Evolutionary conservation across 2,113 vertebrate species (phyloP), one percentile per base, ranked within the genome.

Genomic region (Nothobranchius furzeri): DNA sequence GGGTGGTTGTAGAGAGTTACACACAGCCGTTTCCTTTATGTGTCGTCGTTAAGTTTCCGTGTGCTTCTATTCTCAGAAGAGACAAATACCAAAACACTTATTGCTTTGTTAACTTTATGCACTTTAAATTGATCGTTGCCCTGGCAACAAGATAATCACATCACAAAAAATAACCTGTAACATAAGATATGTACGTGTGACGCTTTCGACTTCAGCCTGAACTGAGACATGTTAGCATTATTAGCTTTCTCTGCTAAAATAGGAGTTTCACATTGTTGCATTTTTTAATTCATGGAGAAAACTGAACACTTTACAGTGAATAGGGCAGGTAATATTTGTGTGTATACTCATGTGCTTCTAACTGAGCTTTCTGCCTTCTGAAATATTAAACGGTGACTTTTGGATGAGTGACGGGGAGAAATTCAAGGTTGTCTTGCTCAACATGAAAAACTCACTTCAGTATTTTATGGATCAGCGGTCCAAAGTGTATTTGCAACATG

Each of bases 31-130:
- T 17, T 12, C 2, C 7, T 11, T 58, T 58, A 13, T 5, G 11
- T 58, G 37, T 43, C 4, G 30, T 30, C 30, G 2, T 30, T 30
- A 30, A 30, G 3, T 58, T 14, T 42, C 43, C 37, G 12, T 62
- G 35, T 50, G 60, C 60, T 62, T 37, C 60, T 7, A 12, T 49
- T 49, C 64, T 78, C 63, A 80, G 60, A 79, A 83, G 67, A 88
- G 68, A 85, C 79, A 85, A 79, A 81, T 68, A 78, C 76, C 74
- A 75, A 73, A 76, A 88, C 79, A 88, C 79, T 94, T 94, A 94
- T 94, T 94, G 93, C 93, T 94, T 92, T 85, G 76, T 88, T 91
- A 82, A 89, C 84, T 80, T 89, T 90, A 91, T 92, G 88, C 91
- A 87, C 90, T 88, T 76, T 66, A 64, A 49, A 79, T 82, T 84